Evolutionary conservation across 2,797 vertebrate genomes (phyloP).

Genomic region (Ctenochaetus hawaiiensis): DNA sequence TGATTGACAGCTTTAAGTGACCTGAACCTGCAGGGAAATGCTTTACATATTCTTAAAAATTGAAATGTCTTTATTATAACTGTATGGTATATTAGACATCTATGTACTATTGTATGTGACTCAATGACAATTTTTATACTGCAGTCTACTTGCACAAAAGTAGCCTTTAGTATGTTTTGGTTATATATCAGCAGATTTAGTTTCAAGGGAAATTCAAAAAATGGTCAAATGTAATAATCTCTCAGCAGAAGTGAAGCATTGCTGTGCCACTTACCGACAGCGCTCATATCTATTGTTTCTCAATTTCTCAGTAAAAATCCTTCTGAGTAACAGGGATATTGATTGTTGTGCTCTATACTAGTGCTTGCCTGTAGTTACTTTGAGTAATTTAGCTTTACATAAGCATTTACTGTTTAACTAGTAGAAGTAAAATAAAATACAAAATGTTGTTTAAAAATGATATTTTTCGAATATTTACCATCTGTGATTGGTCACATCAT

Average conservation of each 20-base stretch:
- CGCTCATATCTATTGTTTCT: too few species aligned
- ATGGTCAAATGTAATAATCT: background rate
- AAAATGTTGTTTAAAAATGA: background rate
- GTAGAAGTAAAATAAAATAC: background rate
- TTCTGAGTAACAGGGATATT: background rate
- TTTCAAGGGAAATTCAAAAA: conserved; percentile 3
- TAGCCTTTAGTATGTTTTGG: background rate
- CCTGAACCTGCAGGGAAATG: background rate
- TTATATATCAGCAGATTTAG: background rate
- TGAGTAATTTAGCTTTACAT: background rate
- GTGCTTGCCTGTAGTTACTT: background rate
- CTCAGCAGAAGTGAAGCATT: background rate
- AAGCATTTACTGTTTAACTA: background rate
- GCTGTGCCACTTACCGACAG: background rate
- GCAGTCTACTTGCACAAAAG: background rate
- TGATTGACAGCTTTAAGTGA: background rate
- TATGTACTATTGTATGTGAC: background rate
- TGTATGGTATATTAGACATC: too few species aligned
- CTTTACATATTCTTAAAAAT: background rate
- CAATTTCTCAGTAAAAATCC: background rate
- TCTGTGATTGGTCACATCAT: background rate
- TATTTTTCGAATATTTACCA: background rate
- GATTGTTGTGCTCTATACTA: background rate
- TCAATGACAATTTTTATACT: background rate
- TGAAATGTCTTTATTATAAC: background rate